phyloP scores from a whole-genome alignment of 1,140 invertebrate genomes.

The Lepidotrigona ventralis region DNA sequence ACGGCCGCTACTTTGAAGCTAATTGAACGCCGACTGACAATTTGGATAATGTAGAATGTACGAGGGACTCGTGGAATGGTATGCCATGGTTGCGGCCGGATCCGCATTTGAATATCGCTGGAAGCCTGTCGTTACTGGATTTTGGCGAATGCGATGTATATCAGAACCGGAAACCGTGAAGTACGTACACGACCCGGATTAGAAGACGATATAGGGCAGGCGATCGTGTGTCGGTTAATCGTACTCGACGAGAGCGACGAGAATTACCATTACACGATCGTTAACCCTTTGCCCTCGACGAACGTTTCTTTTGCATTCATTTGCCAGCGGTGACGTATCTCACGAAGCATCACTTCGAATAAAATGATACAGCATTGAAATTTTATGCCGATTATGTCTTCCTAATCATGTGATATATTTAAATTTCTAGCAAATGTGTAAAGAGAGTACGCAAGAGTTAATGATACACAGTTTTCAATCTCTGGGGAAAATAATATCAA shows the following conservation, averaged over 20 bases:
- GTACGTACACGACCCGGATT: conserved; percentile 22
- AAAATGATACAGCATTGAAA: no score
- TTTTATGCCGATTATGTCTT: no score
- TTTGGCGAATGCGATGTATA: conserved; percentile 43
- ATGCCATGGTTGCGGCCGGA: conserved; percentile 29
- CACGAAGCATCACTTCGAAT: no score
- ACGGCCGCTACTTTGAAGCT: conserved; percentile 12
- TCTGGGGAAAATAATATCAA: no score
- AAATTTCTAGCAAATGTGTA: no score
- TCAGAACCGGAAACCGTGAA: conserved; percentile 22
- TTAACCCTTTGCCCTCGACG: neutral
- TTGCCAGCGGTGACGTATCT: no score
- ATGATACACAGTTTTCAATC: no score
- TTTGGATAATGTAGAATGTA: conserved; percentile 43
- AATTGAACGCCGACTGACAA: conserved; percentile 41
- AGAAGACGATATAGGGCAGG: neutral
- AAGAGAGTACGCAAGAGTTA: no score
- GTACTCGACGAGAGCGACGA: neutral
- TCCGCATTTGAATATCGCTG: conserved; percentile 40
- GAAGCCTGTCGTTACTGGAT: conserved; percentile 32
- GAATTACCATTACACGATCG: neutral
- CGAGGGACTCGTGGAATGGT: conserved; percentile 38
- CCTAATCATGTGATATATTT: no score
- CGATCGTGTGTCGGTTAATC: conserved; percentile 1
- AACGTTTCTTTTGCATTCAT: no score